Evolutionary conservation across 2,888 invertebrate species (phyloP).

Genomic region (Actias luna): DNA sequence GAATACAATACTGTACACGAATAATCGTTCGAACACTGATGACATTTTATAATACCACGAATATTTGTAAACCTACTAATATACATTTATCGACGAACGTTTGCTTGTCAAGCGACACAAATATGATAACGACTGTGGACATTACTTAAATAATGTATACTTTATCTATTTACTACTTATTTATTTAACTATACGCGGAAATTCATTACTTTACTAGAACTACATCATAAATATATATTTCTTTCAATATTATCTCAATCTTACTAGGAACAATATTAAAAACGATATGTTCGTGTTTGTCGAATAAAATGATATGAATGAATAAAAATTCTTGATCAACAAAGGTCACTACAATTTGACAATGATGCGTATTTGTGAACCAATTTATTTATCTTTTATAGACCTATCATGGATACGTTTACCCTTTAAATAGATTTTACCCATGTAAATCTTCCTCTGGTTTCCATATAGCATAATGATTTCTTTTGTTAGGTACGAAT

Average conservation of each 20-base stretch:
- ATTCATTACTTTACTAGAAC: not conserved
- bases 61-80: constrained; percentile 37
- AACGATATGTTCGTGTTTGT: not conserved
- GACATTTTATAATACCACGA: constrained; percentile 63
- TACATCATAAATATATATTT: not conserved
- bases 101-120: constrained; percentile 33
- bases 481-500: too few species aligned
- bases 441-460: not conserved
- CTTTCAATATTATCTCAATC: not conserved
- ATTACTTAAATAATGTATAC: constrained; percentile 5
- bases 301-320: not conserved
- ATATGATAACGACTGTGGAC: constrained; percentile 13
- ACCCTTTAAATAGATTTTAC: not conserved
- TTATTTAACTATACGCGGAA: not conserved
- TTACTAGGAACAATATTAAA: not conserved
- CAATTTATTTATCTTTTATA: not conserved
- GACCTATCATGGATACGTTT: not conserved
- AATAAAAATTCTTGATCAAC: not conserved
- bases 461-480: not conserved
- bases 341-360: not conserved
- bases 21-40: constrained; percentile 56
- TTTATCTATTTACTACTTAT: constrained; percentile 5
- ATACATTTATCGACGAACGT: constrained; percentile 48
- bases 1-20: constrained; percentile 54
- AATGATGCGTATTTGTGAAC: not conserved